Evolutionary conservation across 2,113 vertebrate genomes (phyloP).

Genomic region (Xiphophorus hellerii): DNA sequence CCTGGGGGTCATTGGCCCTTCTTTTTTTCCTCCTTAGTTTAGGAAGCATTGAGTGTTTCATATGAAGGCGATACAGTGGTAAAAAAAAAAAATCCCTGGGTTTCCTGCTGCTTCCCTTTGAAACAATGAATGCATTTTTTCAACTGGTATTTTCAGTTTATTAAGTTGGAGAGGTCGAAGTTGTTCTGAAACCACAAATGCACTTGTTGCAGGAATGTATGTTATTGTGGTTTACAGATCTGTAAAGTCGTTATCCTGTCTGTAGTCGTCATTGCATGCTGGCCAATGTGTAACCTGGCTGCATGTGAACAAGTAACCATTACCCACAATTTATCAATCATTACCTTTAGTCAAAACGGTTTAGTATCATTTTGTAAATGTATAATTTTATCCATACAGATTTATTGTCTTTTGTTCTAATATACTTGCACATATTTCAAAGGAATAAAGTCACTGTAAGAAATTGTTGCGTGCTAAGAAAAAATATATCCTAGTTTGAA

Average conservation of each 20-base stretch:
- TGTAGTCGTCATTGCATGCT: slow-evolving; percentile 6
- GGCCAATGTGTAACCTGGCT: slow-evolving; percentile 58
- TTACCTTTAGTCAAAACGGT: slow-evolving; percentile 62
- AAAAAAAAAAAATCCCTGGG: slow-evolving; percentile 39
- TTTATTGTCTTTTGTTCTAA: slow-evolving; percentile 27
- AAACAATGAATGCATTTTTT: slow-evolving; percentile 56
- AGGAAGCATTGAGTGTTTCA: slow-evolving; percentile 60
- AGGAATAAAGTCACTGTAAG: slow-evolving; percentile 23
- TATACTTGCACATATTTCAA: slow-evolving; percentile 33
- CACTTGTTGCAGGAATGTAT: slow-evolving; percentile 7
- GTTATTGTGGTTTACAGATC: neutral
- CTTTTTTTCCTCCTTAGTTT: slow-evolving; percentile 33
- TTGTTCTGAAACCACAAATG: slow-evolving; percentile 12
- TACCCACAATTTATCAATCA: slow-evolving; percentile 70
- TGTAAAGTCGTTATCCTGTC: slow-evolving; percentile 7
- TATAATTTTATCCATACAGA: slow-evolving; percentile 53
- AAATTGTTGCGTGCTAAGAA: slow-evolving; percentile 30
- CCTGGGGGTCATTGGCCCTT: slow-evolving; percentile 51
- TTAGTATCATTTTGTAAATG: slow-evolving; percentile 64
- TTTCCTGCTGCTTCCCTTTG: slow-evolving; percentile 57
- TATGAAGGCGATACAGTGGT: slow-evolving; percentile 39
- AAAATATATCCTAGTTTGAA: slow-evolving; percentile 24
- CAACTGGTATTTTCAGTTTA: slow-evolving; percentile 54
- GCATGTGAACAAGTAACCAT: slow-evolving; percentile 32
- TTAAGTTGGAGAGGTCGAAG: slow-evolving; percentile 30